Evolutionary conservation across 1,140 invertebrate genomes (phyloP).

Genomic region (Paraescarpia echinospica): DNA sequence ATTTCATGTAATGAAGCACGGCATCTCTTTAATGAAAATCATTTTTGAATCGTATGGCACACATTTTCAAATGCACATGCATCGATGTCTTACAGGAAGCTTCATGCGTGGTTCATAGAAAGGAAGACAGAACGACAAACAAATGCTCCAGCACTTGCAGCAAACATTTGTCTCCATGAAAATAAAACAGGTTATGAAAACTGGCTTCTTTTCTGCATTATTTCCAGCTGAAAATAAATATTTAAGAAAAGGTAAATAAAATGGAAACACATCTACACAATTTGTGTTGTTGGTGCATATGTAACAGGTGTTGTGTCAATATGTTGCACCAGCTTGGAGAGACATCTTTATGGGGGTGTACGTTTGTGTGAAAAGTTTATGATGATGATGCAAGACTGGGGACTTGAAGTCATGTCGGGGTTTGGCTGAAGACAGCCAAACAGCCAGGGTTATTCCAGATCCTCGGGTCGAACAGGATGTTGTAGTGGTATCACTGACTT

Average conservation of each 20-base stretch:
- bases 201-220: no score
- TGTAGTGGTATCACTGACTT: conserved; percentile 90
- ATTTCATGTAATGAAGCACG: background rate
- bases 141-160: no score
- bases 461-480: conserved; percentile 93
- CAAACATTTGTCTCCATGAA: no score
- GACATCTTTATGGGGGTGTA: background rate
- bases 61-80: no score
- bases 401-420: background rate
- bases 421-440: background rate
- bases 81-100: no score
- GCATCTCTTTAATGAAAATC: no score
- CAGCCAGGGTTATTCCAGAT: conserved; percentile 71
- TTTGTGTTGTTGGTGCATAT: background rate
- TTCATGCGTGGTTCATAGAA: no score
- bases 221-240: no score
- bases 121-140: no score
- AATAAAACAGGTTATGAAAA: no score
- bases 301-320: background rate
- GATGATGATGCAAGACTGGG: background rate
- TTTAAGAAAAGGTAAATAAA: background rate
- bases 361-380: background rate
- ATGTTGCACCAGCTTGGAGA: background rate
- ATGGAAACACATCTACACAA: background rate
- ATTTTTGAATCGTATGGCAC: no score